These are phyloP conservation scores for Uropsilus gracilis DNA, from an alignment of 2,113 vertebrate genomes.

Conservation along the genomic window DNA sequence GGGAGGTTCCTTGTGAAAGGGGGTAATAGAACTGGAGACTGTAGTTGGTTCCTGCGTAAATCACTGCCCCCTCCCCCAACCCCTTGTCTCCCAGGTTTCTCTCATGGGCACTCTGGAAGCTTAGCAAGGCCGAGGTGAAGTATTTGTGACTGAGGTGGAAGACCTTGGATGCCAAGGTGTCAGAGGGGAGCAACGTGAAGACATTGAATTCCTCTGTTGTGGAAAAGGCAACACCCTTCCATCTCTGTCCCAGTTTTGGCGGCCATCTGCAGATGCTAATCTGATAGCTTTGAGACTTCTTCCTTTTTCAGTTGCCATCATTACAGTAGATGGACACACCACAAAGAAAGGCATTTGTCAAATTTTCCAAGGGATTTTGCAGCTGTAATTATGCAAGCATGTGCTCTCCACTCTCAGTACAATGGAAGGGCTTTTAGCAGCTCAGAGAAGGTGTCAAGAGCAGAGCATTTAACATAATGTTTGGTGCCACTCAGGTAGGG, in stretches of 20 bases:
- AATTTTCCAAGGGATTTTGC: constrained; percentile 70
- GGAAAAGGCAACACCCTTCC: neutral
- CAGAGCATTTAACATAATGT: constrained; percentile 70
- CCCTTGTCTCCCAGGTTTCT: neutral
- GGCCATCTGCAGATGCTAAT: constrained; percentile 53
- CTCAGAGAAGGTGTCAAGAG: constrained; percentile 79
- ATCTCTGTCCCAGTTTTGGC: neutral
- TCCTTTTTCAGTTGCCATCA: constrained; percentile 41
- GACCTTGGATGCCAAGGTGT: neutral
- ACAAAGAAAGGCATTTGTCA: constrained; percentile 60
- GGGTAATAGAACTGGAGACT: neutral
- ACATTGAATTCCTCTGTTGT: neutral
- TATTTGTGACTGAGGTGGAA: neutral
- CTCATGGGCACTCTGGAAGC: neutral
- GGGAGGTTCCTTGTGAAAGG: neutral
- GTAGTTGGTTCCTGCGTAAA: neutral
- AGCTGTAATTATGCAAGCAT: constrained; percentile 61
- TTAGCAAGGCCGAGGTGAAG: neutral
- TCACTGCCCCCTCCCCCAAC: neutral
- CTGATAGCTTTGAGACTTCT: constrained; percentile 64
- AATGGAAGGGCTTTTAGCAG: constrained; percentile 81
- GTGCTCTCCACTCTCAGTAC: constrained; percentile 73
- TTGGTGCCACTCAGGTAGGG: neutral
- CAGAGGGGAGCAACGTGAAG: neutral
- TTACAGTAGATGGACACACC: constrained; percentile 41